Conservation (phyloP, 2,113 vertebrate genomes). For the Leucopsar rothschildi region DNA sequence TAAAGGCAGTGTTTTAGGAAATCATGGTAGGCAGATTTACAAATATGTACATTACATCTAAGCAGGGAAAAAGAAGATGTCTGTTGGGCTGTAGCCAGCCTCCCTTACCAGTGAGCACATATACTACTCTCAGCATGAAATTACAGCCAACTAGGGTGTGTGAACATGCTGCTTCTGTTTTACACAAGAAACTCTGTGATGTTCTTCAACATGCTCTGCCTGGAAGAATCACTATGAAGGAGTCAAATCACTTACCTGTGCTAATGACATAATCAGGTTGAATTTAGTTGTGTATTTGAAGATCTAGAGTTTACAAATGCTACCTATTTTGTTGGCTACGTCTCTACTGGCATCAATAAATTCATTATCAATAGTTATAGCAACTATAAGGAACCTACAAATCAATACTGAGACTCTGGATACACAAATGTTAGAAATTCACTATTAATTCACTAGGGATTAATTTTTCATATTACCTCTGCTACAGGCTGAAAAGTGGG, state of each 20-base stretch:
- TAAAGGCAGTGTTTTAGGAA: neutral
- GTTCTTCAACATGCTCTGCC: neutral
- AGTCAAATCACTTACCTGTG: neutral
- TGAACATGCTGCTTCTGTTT: neutral
- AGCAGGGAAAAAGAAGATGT: neutral
- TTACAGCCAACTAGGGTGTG: neutral
- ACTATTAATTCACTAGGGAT: neutral
- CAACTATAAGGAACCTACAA: neutral
- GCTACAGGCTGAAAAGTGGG: neutral
- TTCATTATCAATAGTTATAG: neutral
- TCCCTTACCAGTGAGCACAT: neutral
- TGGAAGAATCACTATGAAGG: neutral
- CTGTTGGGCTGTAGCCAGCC: neutral
- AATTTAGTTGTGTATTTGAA: neutral
- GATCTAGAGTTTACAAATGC: neutral
- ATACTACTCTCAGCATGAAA: neutral
- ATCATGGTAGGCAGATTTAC: neutral
- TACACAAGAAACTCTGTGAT: neutral
- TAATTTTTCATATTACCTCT: neutral
- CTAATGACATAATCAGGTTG: neutral
- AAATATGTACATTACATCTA: neutral
- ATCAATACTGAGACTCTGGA: neutral
- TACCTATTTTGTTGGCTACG: neutral
- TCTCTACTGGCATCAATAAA: neutral
- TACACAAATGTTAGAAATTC: neutral